Conservation (phyloP, 2,113 vertebrate species). For the Nycticorax nycticorax region DNA sequence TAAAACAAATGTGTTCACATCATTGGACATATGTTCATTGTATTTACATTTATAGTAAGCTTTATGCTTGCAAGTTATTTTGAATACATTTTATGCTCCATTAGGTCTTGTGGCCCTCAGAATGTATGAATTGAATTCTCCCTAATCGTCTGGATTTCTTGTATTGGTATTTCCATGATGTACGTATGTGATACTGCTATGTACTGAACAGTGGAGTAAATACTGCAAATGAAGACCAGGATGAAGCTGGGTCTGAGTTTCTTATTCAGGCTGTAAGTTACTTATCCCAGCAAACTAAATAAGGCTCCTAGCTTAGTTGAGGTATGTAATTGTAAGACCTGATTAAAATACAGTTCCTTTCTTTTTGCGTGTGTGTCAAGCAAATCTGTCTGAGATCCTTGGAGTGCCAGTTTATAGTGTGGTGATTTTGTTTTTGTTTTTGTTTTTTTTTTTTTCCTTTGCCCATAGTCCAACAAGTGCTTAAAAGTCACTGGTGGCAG, state of each 20-base stretch:
- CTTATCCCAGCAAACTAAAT: not conserved
- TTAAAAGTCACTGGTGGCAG: not conserved
- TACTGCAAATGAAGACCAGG: not conserved
- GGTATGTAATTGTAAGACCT: not conserved
- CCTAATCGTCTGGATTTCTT: not conserved
- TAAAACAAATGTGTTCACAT: not conserved
- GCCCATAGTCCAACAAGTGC: not conserved
- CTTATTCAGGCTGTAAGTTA: not conserved
- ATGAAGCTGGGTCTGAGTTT: not conserved
- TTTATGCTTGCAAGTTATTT: not conserved
- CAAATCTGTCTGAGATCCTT: not conserved
- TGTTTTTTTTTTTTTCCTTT: not conserved
- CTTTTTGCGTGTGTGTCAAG: not conserved
- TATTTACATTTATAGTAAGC: not conserved
- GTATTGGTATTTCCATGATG: not conserved
- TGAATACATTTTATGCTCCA: not conserved
- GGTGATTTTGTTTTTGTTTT: not conserved
- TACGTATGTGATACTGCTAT: not conserved
- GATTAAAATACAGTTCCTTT: not conserved
- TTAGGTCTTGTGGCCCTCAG: not conserved
- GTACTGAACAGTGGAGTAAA: not conserved
- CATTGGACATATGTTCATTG: not conserved
- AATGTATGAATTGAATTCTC: not conserved
- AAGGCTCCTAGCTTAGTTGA: not conserved
- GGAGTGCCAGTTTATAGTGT: not conserved